Base-by-base conservation (phyloP, 2,113 vertebrate species). In the Martes martes region DNA sequence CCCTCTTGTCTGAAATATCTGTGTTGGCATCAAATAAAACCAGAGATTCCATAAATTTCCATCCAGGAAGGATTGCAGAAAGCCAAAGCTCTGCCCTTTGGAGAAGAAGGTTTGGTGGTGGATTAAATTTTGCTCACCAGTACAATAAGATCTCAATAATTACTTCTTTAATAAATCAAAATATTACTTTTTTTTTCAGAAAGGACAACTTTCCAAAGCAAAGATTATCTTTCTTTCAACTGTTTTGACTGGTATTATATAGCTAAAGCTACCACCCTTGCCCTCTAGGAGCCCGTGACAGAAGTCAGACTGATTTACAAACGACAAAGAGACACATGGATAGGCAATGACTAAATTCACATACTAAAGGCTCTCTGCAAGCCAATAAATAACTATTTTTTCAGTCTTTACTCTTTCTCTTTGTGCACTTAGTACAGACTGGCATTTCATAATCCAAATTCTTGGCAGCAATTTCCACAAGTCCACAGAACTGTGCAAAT, bases 391-490 rank as follows among this genome's bases (percentile, higher is more conserved):
- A 88, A 65, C 13, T 42, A 14, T 76, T 94, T 92, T 73, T 36
- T 94, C 45, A 71, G 10, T 73, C 4, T 83, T 90, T 47, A 90
- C 11, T 65, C 0, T 73, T 23, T 79, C 4, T 88, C 9, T 57
- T 42, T 76, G 31, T 76, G 28, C 2, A 87, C 31, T 92, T 87
- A 94, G 45, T 76, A 81, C n/a, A 88, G 7, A 28, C 65, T 96
- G 15, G 10, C 50, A 88, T 74, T 97, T 90, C 31, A 94, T 36
- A 93, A 91, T 76, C 11, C n/a, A 96, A 91, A 89, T 94, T 91
- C 36, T 10, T 85, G 55, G 61, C 21, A 96, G 19, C 26, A 80
- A 63, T 93, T 96, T 97, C 52, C 5, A 63, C 1, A 21, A 82
- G 18, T 97, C 2, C 90, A 84, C 33, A 93, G 76, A 95, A 18